Percentiles rank a stretch among this genome's conserved stretches.
phyloP scores from a whole-genome alignment of 2,797 vertebrate genomes.

The Philypnodon macrostomus region DNA sequence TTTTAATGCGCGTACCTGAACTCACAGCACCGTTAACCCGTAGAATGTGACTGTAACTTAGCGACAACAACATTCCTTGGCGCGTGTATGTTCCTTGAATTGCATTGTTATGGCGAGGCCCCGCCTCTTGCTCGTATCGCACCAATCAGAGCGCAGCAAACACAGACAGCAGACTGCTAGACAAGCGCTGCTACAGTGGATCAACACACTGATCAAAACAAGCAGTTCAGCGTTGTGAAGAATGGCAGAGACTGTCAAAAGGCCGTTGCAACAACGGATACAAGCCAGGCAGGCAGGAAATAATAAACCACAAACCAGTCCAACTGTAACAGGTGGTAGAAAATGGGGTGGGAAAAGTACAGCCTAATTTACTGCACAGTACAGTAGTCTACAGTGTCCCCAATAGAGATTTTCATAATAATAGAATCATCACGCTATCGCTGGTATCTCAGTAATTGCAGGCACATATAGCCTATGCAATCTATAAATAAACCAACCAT shows the following conservation, averaged over 20 bases:
- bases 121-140: conserved; percentile 29
- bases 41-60: conserved; percentile 18
- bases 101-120: conserved; percentile 66
- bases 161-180: conserved; percentile 57
- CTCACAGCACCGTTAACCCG: conserved; percentile 3
- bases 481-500: conserved; percentile 4
- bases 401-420: not conserved
- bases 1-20: conserved; percentile 4
- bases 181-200: conserved; percentile 38
- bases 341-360: not conserved
- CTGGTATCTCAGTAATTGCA: not conserved
- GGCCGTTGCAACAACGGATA: not conserved
- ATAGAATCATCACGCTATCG: not conserved
- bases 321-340: not conserved
- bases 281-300: not conserved
- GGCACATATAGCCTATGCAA: not conserved
- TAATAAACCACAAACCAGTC: not conserved
- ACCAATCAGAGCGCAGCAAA: conserved; percentile 53
- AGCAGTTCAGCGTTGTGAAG: conserved; percentile 32
- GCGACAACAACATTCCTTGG: conserved; percentile 73
- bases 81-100: conserved; percentile 71
- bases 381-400: no score
- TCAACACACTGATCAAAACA: conserved; percentile 55
- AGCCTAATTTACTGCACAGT: not conserved
- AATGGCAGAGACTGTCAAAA: not conserved